These are phyloP conservation scores for Pimpla rufipes DNA, from an alignment of 2,888 invertebrate species.

Conservation along the genomic window DNA sequence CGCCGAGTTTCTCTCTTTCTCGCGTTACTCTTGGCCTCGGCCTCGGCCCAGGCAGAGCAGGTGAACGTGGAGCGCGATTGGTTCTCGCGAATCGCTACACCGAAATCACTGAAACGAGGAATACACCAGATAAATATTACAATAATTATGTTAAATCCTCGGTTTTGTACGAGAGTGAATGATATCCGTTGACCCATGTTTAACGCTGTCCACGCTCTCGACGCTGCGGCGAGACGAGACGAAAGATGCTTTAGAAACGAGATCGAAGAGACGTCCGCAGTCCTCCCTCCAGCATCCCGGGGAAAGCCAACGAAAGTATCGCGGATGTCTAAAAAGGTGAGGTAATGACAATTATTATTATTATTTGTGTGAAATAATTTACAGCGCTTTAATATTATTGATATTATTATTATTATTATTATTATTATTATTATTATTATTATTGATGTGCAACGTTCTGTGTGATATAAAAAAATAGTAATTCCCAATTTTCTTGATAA, in stretches of 20 bases:
- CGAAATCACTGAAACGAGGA: conserved; percentile 6
- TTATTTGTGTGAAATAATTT: neutral
- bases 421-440: neutral
- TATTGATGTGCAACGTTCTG: neutral
- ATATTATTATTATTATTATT: neutral
- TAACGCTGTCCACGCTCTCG: conserved; percentile 5
- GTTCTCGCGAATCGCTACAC: conserved; percentile 12
- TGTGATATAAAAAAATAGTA: neutral
- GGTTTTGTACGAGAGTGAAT: conserved; percentile 19
- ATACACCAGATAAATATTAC: conserved; percentile 4
- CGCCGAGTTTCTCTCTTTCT: conserved; percentile 10
- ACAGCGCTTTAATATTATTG: neutral
- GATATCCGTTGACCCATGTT: conserved; percentile 12
- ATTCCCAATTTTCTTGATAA: neutral
- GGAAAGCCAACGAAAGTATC: conserved; percentile 9
- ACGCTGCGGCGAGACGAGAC: conserved; percentile 35
- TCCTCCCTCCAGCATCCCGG: conserved; percentile 30
- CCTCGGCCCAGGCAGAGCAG: conserved; percentile 50
- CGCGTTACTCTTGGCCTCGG: conserved; percentile 43
- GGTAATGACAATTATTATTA: conserved; percentile 10
- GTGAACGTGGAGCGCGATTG: conserved; percentile 18
- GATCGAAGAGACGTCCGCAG: conserved; percentile 23
- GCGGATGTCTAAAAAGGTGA: conserved; percentile 34
- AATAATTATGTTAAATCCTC: conserved; percentile 10
- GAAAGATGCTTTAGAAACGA: conserved; percentile 58